Base-by-base conservation (phyloP, 2,888 invertebrate species). In the Drepana falcataria region DNA sequence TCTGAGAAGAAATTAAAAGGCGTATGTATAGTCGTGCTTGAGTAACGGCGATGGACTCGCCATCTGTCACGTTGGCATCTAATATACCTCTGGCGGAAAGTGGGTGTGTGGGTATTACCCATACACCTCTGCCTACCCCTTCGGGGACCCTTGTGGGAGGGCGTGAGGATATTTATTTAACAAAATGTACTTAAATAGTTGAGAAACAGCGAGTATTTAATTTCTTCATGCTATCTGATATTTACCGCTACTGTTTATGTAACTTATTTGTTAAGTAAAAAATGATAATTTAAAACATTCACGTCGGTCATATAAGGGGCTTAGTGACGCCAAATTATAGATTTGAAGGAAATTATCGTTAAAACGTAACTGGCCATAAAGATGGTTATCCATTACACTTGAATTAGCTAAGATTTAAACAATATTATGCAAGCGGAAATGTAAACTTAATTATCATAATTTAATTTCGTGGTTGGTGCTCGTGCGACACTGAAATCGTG, bases 401-500 rank as follows among this genome's bases (percentile, higher is more conserved):
- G 40, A 40, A 33, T 49, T 49, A 40, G 48, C 40, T 37, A 54
- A 63, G 64, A 65, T 70, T 65, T 60, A 66, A 66, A 67, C 57
- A 59, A 68, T 44, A 44, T 77, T 74, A 79, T 69, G 69, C 73
- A 77, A 78, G 70, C 79, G 83, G 83, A 83, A 79, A 79, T 75
- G 77, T 75, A 71, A 65, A 61, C 54, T 51, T 73, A 73, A 82
- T 83, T 81, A 82, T 70, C 75, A 81, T 85, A 79, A 80, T 77
- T 77, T 76, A 76, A 82, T 84, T 81, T 83, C 71, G 78, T 81
- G 79, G 82, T 75, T 69, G 57, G 56, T 59, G 81, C 81, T 83
- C 88, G 87, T 87, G 89, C 85, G 83, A 85, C 86, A 81, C 65
- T 65, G 59, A 68, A 77, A 72, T 88, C 90, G 89, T 90, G 90